Percentiles rank a stretch among this genome's conserved stretches.
phyloP scores from a whole-genome alignment of 2,888 invertebrate genomes.

The Antheraea assamensis region DNA sequence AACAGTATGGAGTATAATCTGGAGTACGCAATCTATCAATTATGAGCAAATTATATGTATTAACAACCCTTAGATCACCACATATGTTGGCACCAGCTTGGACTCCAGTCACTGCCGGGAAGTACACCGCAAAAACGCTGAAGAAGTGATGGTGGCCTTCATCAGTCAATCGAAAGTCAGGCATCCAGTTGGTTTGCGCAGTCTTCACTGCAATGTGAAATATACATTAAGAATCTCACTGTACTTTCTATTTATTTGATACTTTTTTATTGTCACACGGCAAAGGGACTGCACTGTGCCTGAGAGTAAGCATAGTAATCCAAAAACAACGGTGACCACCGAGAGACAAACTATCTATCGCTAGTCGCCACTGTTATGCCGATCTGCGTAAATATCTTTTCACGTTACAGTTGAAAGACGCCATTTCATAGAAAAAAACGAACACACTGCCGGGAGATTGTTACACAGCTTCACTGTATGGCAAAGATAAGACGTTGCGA shows the following conservation, averaged over 20 bases:
- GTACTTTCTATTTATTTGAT: neutral
- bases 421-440: no score
- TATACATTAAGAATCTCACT: neutral
- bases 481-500: no score
- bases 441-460: no score
- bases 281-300: no score
- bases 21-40: neutral
- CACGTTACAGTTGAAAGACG: no score
- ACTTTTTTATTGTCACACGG: no score
- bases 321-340: no score
- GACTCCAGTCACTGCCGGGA: constrained; percentile 97
- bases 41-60: neutral
- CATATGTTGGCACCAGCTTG: constrained; percentile 98
- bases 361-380: no score
- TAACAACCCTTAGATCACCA: constrained; percentile 90
- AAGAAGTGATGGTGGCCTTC: constrained; percentile 89
- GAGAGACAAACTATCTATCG: no score
- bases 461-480: no score
- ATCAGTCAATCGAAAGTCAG: constrained; percentile 86
- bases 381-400: no score
- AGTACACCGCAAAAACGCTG: constrained; percentile 95
- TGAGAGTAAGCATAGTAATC: no score
- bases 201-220: constrained; percentile 76
- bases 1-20: neutral
- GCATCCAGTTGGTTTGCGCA: constrained; percentile 83